These are phyloP conservation scores for Phyllopteryx taeniolatus DNA, from an alignment of 2,113 vertebrate genomes.

Conservation along the genomic window DNA sequence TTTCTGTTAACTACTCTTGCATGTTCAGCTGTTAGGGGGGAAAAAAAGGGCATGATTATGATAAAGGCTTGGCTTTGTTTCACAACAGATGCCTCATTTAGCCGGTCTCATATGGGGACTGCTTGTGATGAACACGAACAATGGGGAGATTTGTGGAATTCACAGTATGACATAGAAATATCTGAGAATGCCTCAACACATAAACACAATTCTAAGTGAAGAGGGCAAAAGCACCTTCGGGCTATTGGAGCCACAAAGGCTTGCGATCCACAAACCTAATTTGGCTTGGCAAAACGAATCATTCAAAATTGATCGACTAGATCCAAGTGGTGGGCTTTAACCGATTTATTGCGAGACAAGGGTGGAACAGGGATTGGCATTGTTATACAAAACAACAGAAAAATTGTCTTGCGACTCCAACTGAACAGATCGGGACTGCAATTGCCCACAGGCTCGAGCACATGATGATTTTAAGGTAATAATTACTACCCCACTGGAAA, in stretches of 20 bases:
- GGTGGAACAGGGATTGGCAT: constrained; percentile 55
- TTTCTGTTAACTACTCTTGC: not conserved
- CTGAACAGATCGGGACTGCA: constrained; percentile 30
- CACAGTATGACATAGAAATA: constrained; percentile 34
- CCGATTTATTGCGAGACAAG: constrained; percentile 47
- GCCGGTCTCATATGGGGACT: constrained; percentile 20
- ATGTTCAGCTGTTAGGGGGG: not conserved
- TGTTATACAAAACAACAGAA: constrained; percentile 59
- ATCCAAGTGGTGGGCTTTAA: constrained; percentile 50
- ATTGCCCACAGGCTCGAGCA: constrained; percentile 49
- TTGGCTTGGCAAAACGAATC: constrained; percentile 68
- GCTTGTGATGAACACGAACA: constrained; percentile 3
- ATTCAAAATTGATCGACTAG: constrained; percentile 51
- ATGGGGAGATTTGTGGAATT: constrained; percentile 49
- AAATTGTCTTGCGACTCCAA: constrained; percentile 38
- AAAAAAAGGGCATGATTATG: not conserved
- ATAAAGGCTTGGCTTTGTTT: constrained; percentile 26
- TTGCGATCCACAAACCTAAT: constrained; percentile 55
- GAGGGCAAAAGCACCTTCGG: constrained; percentile 54
- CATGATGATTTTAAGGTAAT: constrained; percentile 61
- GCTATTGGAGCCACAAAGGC: constrained; percentile 60
- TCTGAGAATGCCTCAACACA: constrained; percentile 24
- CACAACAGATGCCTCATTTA: constrained; percentile 48
- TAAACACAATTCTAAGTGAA: constrained; percentile 45
- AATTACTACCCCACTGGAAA: constrained; percentile 31